These are phyloP conservation scores for Falco rusticolus DNA, from an alignment of 2,797 vertebrate species.

Conservation along the genomic window DNA sequence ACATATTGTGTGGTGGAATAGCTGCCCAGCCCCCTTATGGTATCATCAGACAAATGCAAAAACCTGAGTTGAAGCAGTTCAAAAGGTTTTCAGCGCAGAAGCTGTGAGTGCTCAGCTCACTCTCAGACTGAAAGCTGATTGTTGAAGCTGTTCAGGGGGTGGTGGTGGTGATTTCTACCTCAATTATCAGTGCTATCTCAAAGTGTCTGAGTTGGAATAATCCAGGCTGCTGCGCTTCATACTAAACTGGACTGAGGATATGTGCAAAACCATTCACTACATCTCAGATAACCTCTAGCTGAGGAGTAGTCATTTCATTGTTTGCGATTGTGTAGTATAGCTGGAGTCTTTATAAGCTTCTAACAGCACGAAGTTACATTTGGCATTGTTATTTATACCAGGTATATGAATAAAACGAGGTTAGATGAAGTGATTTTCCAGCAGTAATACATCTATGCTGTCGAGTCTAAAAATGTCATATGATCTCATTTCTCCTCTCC, in stretches of 20 bases:
- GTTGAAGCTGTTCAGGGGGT: background rate
- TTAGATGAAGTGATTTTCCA: constrained; percentile 1
- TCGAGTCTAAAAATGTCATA: background rate
- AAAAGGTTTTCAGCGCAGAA: background rate
- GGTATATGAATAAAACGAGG: background rate
- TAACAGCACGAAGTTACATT: background rate
- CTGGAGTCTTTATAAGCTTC: background rate
- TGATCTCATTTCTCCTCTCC: background rate
- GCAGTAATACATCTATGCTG: background rate
- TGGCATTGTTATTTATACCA: background rate
- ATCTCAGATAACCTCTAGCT: background rate
- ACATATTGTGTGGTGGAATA: background rate
- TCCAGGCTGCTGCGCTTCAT: background rate
- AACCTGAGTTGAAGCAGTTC: background rate
- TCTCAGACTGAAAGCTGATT: background rate
- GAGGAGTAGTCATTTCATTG: background rate
- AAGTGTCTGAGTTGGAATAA: background rate
- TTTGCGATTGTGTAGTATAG: background rate
- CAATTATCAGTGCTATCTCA: background rate
- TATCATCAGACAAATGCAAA: background rate
- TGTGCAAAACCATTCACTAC: background rate
- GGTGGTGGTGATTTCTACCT: background rate
- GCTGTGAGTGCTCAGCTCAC: background rate
- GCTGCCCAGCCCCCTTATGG: background rate
- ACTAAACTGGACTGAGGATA: background rate